Conservation (phyloP, 2,113 vertebrate species). For the Clupea harengus region DNA sequence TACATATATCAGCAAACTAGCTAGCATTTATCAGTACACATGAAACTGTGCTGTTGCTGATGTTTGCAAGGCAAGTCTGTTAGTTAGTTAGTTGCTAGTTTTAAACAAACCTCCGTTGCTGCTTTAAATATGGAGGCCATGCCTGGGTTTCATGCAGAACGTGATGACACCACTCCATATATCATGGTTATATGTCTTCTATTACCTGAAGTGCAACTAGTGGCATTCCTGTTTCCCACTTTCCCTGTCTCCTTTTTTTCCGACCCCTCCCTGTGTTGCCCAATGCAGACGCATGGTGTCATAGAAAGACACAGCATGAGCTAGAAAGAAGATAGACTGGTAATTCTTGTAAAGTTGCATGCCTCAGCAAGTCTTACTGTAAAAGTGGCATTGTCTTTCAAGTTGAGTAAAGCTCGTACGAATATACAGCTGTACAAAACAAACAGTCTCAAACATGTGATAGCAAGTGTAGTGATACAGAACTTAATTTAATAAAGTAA, state of each 20-base stretch:
- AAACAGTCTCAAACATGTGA: background rate
- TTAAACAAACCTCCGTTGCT: background rate
- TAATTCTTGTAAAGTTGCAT: background rate
- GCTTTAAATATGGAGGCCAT: background rate
- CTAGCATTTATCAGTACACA: background rate
- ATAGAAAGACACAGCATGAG: background rate
- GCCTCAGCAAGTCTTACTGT: conserved; percentile 3
- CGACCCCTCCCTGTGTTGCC: background rate
- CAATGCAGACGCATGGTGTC: background rate
- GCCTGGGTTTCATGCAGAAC: background rate
- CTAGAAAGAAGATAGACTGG: background rate
- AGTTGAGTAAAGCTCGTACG: background rate
- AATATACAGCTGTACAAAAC: background rate
- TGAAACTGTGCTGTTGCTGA: background rate
- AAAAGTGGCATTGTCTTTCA: background rate
- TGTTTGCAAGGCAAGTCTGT: background rate
- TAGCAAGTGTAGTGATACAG: background rate
- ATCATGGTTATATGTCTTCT: background rate
- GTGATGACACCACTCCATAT: background rate
- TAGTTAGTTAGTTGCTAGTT: background rate
- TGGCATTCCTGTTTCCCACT: background rate
- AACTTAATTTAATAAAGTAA: background rate
- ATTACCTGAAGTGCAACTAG: background rate
- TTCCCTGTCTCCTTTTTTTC: background rate
- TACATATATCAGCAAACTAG: background rate